A percentile compares a stretch with the other conserved stretches of the same genome.
These are phyloP conservation scores for Tiliacea citrago DNA, from an alignment of 2,888 invertebrate genomes.

Conservation along the genomic window DNA sequence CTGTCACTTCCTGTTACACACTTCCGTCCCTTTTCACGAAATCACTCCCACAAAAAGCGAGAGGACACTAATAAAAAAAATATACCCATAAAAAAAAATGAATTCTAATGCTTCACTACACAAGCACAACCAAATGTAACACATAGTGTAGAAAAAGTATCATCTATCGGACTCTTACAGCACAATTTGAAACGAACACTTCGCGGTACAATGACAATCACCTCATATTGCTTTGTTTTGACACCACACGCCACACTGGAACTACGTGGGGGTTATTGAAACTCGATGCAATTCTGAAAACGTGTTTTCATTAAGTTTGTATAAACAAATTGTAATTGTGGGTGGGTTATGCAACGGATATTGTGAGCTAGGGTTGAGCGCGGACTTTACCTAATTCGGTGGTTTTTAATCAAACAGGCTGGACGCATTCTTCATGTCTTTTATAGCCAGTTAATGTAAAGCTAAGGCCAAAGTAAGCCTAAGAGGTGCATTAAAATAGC, in stretches of 20 bases:
- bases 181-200: constrained; percentile 45
- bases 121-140: not conserved
- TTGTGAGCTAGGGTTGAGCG: not conserved
- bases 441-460: not conserved
- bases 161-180: constrained; percentile 35
- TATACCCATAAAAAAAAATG: no score
- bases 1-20: no score
- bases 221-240: constrained; percentile 56
- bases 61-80: no score
- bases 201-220: constrained; percentile 54
- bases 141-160: constrained; percentile 33
- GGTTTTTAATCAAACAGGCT: not conserved
- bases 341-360: constrained; percentile 27
- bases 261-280: constrained; percentile 62
- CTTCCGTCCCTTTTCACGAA: no score
- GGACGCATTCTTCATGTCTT: not conserved
- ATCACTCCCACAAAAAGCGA: no score
- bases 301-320: constrained; percentile 45
- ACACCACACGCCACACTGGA: constrained; percentile 48
- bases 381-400: not conserved
- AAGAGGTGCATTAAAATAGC: not conserved
- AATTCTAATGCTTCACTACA: not conserved
- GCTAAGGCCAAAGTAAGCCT: not conserved
- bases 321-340: constrained; percentile 35
- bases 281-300: constrained; percentile 63